These are phyloP conservation scores for Chelon labrosus DNA, from an alignment of 2,797 vertebrate species.

Conservation along the genomic window DNA sequence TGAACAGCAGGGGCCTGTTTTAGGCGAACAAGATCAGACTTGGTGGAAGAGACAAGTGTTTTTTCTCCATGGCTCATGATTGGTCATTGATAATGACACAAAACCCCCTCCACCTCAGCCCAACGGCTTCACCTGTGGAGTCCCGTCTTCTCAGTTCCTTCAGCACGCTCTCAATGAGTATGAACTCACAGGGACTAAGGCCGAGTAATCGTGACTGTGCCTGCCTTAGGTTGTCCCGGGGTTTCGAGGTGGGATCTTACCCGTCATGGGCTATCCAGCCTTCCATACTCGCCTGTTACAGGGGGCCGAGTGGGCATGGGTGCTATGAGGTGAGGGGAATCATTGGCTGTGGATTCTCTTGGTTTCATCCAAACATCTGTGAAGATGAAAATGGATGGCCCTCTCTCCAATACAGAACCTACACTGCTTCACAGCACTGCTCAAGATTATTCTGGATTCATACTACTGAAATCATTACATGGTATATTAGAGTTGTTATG, in stretches of 20 bases:
- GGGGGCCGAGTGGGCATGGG: slow-evolving; percentile 64
- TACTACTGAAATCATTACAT: slow-evolving; percentile 28
- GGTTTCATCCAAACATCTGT: slow-evolving; percentile 68
- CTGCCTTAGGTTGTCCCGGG: slow-evolving; percentile 97
- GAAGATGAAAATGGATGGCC: slow-evolving; percentile 43
- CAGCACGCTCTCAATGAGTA: slow-evolving; percentile 48
- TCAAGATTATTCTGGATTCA: slow-evolving; percentile 19
- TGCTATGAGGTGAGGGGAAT: slow-evolving; percentile 68
- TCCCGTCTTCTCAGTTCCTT: slow-evolving; percentile 61
- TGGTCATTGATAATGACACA: slow-evolving; percentile 58
- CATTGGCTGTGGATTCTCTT: slow-evolving; percentile 55
- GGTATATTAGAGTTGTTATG: not conserved
- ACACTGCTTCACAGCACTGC: slow-evolving; percentile 48
- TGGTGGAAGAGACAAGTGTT: slow-evolving; percentile 46
- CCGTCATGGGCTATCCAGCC: slow-evolving; percentile 98
- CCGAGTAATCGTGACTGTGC: slow-evolving; percentile 93
- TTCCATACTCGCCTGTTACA: slow-evolving; percentile 87
- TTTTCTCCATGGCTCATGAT: slow-evolving; percentile 54
- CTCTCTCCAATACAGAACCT: slow-evolving; percentile 50
- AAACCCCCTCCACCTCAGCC: slow-evolving; percentile 72
- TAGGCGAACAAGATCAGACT: slow-evolving; percentile 50
- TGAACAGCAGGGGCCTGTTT: slow-evolving; percentile 52
- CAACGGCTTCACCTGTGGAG: slow-evolving; percentile 63
- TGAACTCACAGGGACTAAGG: slow-evolving; percentile 74
- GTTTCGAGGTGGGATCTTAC: slow-evolving; percentile 94